These are phyloP conservation scores for Andrena camellia DNA, from an alignment of 2,888 invertebrate species.

Conservation along the genomic window DNA sequence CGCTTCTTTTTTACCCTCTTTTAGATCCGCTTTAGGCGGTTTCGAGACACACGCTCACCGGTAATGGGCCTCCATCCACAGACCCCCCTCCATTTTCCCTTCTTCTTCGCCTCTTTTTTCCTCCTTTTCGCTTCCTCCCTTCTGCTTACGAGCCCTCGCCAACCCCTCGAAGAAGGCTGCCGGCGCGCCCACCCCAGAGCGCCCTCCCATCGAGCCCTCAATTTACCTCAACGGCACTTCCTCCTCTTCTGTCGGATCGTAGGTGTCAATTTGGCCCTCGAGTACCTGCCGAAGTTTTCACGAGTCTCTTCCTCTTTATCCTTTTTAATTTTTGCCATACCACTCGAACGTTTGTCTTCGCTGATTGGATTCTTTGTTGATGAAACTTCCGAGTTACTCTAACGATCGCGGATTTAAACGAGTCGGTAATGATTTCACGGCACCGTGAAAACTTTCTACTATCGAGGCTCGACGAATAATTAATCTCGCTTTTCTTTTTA, in stretches of 20 bases:
- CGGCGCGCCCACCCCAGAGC: slow-evolving; percentile 56
- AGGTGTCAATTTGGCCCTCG: slow-evolving; percentile 78
- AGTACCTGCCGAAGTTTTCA: slow-evolving; percentile 67
- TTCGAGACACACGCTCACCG: slow-evolving; percentile 75
- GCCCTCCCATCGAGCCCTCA: slow-evolving; percentile 72
- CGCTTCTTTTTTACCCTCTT: slow-evolving; percentile 66
- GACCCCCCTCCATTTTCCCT: slow-evolving; percentile 10
- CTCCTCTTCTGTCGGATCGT: slow-evolving; percentile 70
- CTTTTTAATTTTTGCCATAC: slow-evolving; percentile 63
- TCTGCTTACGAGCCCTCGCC: slow-evolving; percentile 66
- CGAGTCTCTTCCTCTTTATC: slow-evolving; percentile 59
- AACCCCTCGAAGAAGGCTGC: slow-evolving; percentile 68
- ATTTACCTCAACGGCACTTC: slow-evolving; percentile 74
- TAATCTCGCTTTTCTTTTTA: neutral
- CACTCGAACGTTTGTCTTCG: slow-evolving; percentile 58
- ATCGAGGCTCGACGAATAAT: slow-evolving; percentile 9
- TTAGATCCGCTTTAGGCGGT: slow-evolving; percentile 69
- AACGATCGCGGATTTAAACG: slow-evolving; percentile 23
- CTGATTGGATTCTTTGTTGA: slow-evolving; percentile 61
- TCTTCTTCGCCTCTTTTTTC: neutral
- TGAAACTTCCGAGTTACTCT: slow-evolving; percentile 41
- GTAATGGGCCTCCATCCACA: slow-evolving; percentile 73
- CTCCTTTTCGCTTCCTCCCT: slow-evolving; percentile 41
- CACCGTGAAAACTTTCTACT: slow-evolving; percentile 15
- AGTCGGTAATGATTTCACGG: slow-evolving; percentile 33